Conservation (phyloP, 1,140 invertebrate genomes). For the Drosophila asahinai region DNA sequence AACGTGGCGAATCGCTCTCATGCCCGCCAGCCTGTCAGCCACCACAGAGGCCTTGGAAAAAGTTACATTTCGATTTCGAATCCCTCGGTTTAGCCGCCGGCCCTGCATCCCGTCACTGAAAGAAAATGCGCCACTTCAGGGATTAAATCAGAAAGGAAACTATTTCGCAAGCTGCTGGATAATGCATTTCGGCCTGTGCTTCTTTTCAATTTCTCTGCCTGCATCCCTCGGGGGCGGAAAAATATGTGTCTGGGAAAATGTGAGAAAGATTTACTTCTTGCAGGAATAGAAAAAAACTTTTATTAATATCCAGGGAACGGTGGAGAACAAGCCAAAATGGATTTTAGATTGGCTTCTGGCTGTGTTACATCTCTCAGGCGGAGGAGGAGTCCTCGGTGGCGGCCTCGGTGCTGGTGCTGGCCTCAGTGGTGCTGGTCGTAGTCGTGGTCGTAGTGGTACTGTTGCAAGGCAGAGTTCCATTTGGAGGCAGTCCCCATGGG, state of each 20-base stretch:
- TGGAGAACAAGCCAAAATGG: slow-evolving; percentile 42
- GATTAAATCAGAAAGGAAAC: neutral
- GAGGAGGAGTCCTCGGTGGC: slow-evolving; percentile 25
- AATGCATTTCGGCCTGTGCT: too few relatives aligned
- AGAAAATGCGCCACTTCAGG: neutral
- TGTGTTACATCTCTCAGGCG: neutral
- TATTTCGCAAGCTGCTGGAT: neutral
- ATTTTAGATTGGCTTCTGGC: slow-evolving; percentile 52
- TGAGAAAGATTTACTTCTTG: slow-evolving; percentile 39
- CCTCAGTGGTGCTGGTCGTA: slow-evolving; percentile 22
- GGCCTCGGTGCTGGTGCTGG: slow-evolving; percentile 19
- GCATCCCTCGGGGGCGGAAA: slow-evolving; percentile 21
- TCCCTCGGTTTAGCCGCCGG: slow-evolving; percentile 18
- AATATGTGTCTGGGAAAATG: slow-evolving; percentile 38
- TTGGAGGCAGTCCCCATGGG: slow-evolving; percentile 38
- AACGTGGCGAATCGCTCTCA: slow-evolving; percentile 23
- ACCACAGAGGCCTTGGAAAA: slow-evolving; percentile 55
- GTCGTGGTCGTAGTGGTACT: slow-evolving; percentile 6
- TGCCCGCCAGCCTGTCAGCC: slow-evolving; percentile 69
- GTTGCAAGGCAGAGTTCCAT: slow-evolving; percentile 34
- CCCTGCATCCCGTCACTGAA: slow-evolving; percentile 9
- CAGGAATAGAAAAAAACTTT: slow-evolving; percentile 47
- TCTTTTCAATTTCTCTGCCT: neutral
- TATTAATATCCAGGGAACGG: slow-evolving; percentile 57
- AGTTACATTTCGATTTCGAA: slow-evolving; percentile 79